Percentiles rank a stretch among this genome's conserved stretches.
Evolutionary conservation across 37 sponge, comb jelly and placozoan genomes (phyloP).

Genomic region (Haliclona indistincta): DNA sequence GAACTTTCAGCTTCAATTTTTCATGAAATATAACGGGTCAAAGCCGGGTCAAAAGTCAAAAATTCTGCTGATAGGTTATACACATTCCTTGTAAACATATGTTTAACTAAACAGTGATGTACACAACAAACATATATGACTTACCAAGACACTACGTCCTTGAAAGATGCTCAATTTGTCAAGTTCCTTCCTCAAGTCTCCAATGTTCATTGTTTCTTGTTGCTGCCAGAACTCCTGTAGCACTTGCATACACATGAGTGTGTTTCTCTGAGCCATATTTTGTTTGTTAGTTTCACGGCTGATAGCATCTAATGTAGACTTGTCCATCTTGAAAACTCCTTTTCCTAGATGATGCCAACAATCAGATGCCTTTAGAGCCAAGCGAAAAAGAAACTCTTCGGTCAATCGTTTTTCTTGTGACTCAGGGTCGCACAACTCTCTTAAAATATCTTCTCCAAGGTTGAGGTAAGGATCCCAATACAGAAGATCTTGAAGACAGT

Average conservation of each 20-base stretch:
- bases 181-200: neutral
- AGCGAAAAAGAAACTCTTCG: conserved; percentile 14
- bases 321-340: neutral
- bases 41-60: too few relatives aligned
- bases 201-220: neutral
- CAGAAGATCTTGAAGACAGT: neutral
- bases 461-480: conserved; percentile 45
- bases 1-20: too few relatives aligned
- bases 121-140: too few relatives aligned
- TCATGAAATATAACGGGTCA: too few relatives aligned
- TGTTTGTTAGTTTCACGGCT: neutral
- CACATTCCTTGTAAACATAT: too few relatives aligned
- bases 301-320: neutral
- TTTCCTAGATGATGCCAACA: neutral
- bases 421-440: neutral
- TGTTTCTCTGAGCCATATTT: neutral
- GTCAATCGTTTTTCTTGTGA: neutral
- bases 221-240: neutral
- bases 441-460: conserved; percentile 2
- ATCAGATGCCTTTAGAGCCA: neutral
- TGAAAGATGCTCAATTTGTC: conserved; percentile 13
- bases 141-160: neutral
- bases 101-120: too few relatives aligned
- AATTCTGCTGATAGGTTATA: too few relatives aligned
- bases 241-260: neutral